These are phyloP conservation scores for Tenualosa thibaudeaui DNA, from an alignment of 2,797 vertebrate species.

Conservation along the genomic window DNA sequence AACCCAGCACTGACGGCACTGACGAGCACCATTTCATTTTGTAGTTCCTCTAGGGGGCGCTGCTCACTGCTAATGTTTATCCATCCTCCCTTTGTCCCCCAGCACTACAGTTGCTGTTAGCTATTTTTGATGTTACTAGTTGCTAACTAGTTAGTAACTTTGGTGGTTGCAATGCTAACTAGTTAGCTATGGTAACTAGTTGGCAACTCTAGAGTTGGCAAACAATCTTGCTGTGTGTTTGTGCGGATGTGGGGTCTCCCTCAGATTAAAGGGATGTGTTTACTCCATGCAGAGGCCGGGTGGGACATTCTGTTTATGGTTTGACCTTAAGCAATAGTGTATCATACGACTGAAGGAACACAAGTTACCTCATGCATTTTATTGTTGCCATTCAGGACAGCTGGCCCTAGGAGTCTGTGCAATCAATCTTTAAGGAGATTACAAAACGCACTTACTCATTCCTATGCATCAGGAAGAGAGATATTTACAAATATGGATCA, in stretches of 20 bases:
- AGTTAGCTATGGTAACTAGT: too few relatives aligned
- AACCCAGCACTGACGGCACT: too few relatives aligned
- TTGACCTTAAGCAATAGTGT: slow-evolving; percentile 22
- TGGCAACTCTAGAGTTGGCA: background rate
- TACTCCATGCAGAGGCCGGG: background rate
- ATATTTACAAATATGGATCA: background rate
- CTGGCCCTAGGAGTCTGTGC: slow-evolving; percentile 1
- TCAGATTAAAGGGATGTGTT: background rate
- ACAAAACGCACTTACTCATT: background rate
- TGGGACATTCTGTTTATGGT: slow-evolving; percentile 9
- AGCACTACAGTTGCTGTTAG: background rate
- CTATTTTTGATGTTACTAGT: background rate
- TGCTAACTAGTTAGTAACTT: background rate
- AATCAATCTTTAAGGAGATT: background rate
- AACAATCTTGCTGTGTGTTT: background rate
- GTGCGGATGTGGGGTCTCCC: background rate
- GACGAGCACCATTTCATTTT: too few relatives aligned
- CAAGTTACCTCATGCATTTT: slow-evolving; percentile 19
- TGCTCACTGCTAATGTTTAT: too few relatives aligned
- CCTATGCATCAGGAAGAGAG: slow-evolving; percentile 1
- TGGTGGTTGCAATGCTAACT: too few relatives aligned
- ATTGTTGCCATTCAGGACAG: background rate
- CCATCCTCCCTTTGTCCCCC: too few relatives aligned
- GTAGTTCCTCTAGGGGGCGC: too few relatives aligned
- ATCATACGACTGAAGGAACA: slow-evolving; percentile 12